Conservation (phyloP, 2,113 vertebrate genomes). For the Pipa parva region DNA sequence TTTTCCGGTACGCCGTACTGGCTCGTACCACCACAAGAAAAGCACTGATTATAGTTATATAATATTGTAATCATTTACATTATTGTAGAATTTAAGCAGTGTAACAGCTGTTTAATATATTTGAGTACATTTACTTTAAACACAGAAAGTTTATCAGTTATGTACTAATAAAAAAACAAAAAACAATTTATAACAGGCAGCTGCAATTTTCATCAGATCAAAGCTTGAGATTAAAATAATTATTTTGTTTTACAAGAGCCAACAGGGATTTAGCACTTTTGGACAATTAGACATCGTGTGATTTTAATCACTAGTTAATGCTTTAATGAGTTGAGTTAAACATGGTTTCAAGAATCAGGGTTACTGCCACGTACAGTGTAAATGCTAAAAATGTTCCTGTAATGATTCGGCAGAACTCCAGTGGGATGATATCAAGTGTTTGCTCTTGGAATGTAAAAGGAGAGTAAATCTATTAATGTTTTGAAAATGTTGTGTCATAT, state of each 20-base stretch:
- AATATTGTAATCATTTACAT: too few species aligned
- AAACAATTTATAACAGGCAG: constrained; percentile 14
- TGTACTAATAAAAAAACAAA: constrained; percentile 25
- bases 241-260: constrained; percentile 38
- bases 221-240: constrained; percentile 38
- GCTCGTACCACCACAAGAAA: too few species aligned
- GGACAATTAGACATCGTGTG: constrained; percentile 39
- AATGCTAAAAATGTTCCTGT: constrained; percentile 11
- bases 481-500: too few species aligned
- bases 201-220: constrained; percentile 38
- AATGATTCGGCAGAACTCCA: constrained; percentile 21
- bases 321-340: constrained; percentile 37
- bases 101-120: too few species aligned
- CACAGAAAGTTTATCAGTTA: neutral
- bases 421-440: constrained; percentile 15
- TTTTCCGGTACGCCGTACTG: too few species aligned
- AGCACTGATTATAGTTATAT: too few species aligned
- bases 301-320: constrained; percentile 41
- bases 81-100: too few species aligned
- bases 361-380: constrained; percentile 19
- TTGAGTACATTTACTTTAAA: too few species aligned
- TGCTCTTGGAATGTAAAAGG: neutral
- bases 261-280: constrained; percentile 33
- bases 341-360: constrained; percentile 30
- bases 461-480: neutral